A percentile compares a stretch with the other conserved stretches of the same genome.
These are phyloP conservation scores for Erebia palarica DNA, from an alignment of 2,888 invertebrate species.

Conservation along the genomic window DNA sequence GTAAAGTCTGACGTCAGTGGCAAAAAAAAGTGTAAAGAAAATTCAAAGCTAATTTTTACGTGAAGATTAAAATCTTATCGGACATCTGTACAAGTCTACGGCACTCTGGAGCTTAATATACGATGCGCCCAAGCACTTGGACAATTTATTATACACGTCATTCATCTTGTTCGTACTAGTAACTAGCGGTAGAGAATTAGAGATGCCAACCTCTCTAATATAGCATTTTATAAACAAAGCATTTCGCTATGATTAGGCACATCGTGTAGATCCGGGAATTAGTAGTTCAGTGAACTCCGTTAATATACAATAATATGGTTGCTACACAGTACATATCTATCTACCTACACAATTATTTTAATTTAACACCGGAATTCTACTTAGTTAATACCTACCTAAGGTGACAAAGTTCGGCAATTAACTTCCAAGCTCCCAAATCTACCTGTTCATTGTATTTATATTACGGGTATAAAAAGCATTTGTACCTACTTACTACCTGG, in stretches of 20 bases:
- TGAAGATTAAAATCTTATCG: constrained; percentile 34
- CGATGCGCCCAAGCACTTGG: constrained; percentile 31
- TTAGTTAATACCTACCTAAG: background rate
- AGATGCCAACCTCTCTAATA: constrained; percentile 43
- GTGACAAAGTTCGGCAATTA: no score
- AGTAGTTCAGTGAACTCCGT: constrained; percentile 46
- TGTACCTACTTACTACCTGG: no score
- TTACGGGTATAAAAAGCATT: background rate
- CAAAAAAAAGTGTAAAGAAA: constrained; percentile 18
- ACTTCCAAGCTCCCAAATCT: background rate
- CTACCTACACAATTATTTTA: background rate
- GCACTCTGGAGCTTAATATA: background rate
- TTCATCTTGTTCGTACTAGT: constrained; percentile 38
- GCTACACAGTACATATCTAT: background rate
- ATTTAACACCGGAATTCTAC: background rate
- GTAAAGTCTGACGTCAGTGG: constrained; percentile 21
- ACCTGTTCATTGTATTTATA: no score
- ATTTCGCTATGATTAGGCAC: constrained; percentile 44
- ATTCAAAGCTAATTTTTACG: constrained; percentile 28
- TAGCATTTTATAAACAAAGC: constrained; percentile 40
- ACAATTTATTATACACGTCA: constrained; percentile 29
- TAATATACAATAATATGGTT: background rate
- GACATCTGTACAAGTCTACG: constrained; percentile 23
- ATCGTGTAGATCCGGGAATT: constrained; percentile 48
- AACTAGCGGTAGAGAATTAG: constrained; percentile 45